Evolutionary conservation across 2,797 vertebrate genomes (phyloP).

Genomic region (Mycteria americana): DNA sequence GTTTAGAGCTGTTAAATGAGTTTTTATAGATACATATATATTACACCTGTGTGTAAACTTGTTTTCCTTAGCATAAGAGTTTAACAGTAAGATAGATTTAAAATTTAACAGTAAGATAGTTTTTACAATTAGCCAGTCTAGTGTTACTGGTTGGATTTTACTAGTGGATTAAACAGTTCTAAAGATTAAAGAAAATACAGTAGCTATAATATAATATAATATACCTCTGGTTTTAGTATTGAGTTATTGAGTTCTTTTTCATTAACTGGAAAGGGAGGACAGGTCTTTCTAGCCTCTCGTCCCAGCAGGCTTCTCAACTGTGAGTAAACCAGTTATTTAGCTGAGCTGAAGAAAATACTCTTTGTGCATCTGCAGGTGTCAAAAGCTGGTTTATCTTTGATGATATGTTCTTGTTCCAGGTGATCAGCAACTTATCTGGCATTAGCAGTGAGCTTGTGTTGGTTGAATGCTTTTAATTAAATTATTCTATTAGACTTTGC

Average conservation of each 20-base stretch:
- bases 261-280: neutral
- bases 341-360: slow-evolving; percentile 13
- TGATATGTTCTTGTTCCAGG: neutral
- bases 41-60: neutral
- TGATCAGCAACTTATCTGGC: slow-evolving; percentile 2
- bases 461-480: neutral
- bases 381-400: slow-evolving; percentile 14
- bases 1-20: neutral
- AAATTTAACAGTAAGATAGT: neutral
- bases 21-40: neutral
- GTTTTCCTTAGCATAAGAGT: neutral
- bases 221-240: neutral
- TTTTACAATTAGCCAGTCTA: neutral
- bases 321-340: neutral
- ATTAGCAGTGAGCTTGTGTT: neutral
- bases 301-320: neutral
- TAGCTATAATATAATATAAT: neutral
- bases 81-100: neutral
- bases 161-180: neutral
- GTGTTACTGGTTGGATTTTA: neutral
- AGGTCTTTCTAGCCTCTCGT: neutral
- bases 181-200: neutral
- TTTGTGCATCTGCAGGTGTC: slow-evolving; percentile 17
- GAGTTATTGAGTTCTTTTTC: neutral
- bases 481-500: neutral